Conservation (phyloP, 1,140 invertebrate species). For the Lamellibrachia luymesi region DNA sequence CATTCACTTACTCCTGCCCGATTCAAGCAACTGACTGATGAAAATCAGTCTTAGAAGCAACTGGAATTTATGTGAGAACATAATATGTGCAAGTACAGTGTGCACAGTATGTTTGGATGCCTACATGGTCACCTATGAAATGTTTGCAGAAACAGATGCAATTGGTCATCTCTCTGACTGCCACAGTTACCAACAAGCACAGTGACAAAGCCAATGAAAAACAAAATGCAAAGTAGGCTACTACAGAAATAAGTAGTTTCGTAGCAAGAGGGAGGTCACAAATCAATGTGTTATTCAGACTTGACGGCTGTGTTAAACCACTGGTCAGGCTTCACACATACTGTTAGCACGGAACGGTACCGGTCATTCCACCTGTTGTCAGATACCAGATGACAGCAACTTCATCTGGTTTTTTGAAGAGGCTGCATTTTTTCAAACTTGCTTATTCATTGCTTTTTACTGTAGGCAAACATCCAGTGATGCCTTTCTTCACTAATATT, state of each 20-base stretch:
- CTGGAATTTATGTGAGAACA: not conserved
- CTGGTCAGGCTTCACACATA: not conserved
- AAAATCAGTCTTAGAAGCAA: not conserved
- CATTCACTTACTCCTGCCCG: not conserved
- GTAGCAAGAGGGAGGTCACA: not conserved
- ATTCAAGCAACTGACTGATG: not conserved
- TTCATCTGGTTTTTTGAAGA: not conserved
- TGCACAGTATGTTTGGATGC: not conserved
- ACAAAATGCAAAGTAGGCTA: not conserved
- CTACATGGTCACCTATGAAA: not conserved
- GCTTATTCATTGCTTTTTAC: not conserved
- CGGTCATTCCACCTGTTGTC: not conserved
- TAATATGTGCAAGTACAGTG: not conserved
- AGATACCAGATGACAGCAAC: not conserved
- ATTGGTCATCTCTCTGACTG: not conserved
- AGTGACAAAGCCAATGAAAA: not conserved
- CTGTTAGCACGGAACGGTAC: not conserved
- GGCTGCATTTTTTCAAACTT: not conserved
- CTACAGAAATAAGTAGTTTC: not conserved
- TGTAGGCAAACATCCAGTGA: not conserved
- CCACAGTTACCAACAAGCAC: not conserved
- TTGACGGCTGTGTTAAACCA: not conserved
- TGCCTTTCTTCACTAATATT: not conserved
- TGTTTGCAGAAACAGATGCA: not conserved
- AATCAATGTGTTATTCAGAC: not conserved